These are phyloP conservation scores for Labeo calbasu DNA, from an alignment of 2,797 vertebrate species.

Conservation along the genomic window DNA sequence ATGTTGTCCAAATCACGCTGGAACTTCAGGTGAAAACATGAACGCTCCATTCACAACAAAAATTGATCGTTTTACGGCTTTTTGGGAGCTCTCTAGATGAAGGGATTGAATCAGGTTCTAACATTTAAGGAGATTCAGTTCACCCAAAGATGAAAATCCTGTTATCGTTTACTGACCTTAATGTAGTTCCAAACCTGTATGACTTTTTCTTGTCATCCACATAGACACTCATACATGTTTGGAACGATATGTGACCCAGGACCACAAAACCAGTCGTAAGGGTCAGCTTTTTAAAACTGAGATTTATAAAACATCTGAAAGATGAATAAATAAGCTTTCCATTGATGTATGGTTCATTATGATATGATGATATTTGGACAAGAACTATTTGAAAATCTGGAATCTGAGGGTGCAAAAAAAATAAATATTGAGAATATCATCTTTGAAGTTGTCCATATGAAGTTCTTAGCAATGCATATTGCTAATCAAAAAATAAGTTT, in stretches of 20 bases:
- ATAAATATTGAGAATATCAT: too few species aligned
- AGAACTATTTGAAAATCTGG: too few species aligned
- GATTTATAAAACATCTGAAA: too few species aligned
- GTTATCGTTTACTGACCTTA: not conserved
- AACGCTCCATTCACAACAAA: not conserved
- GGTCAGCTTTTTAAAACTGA: not conserved
- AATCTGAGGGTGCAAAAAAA: too few species aligned
- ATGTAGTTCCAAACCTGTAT: not conserved
- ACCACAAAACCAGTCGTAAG: not conserved
- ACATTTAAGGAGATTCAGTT: not conserved
- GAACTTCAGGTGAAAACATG: not conserved
- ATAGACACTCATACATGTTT: not conserved
- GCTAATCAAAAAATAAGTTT: too few species aligned
- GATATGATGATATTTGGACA: too few species aligned
- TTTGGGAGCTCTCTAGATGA: not conserved
- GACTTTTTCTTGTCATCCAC: not conserved
- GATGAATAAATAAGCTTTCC: too few species aligned
- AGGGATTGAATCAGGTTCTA: not conserved
- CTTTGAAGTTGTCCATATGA: too few species aligned
- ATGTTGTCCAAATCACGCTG: constrained; percentile 55
- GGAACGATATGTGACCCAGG: not conserved
- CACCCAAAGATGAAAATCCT: not conserved
- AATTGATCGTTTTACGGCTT: not conserved
- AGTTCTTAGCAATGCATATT: too few species aligned
- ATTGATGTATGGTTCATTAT: too few species aligned